Evolutionary conservation across 2,113 vertebrate genomes (phyloP), one percentile per base, ranked within the genome.

Genomic region (Chascanopsetta lugubris): DNA sequence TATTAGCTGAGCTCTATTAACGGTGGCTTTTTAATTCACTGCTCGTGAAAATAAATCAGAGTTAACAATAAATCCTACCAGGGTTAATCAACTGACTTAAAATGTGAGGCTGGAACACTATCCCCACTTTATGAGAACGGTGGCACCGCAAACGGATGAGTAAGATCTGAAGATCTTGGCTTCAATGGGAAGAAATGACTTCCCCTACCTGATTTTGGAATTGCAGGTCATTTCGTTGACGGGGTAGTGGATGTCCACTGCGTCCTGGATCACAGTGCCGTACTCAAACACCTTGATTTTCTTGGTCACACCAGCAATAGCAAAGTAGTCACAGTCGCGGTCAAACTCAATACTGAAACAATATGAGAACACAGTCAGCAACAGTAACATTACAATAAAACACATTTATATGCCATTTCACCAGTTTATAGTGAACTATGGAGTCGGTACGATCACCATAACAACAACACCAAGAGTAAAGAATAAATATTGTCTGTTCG

Each of bases 151-250:
- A 47, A 36, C 22, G 12, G 8, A 5, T 3, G 18, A 43, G 20
- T 32, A 22, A 3, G 17, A 40, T 24, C 15, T 22, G 12, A 57
- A 43, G 34, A 9, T n/a, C n/a, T 6, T 21, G 1, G 12, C 45
- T 36, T 9, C n/a, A 38, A 4, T n/a, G 2, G 10, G 42, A 22
- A 8, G 1, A 45, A 6, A 10, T 17, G 0, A 6, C 40, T 15
- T 21, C 17, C 3, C 34, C 57, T 87, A 98, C 97, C 97, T 99
- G 94, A 99, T 99, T 96, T 99, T 99, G 62, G 97, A 99, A 94
- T 99, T 99, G 91, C 97, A 99, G 47, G 97, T 99, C 97, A 99
- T 99, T 92, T 99, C 97, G 61, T 98, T 99, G 80, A 99, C 95
- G 9, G 97, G 97, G 85, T 99, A 99, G 85, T 99, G 97, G 89